phyloP scores from a whole-genome alignment of 2,113 vertebrate genomes.

The Bufo bufo region DNA sequence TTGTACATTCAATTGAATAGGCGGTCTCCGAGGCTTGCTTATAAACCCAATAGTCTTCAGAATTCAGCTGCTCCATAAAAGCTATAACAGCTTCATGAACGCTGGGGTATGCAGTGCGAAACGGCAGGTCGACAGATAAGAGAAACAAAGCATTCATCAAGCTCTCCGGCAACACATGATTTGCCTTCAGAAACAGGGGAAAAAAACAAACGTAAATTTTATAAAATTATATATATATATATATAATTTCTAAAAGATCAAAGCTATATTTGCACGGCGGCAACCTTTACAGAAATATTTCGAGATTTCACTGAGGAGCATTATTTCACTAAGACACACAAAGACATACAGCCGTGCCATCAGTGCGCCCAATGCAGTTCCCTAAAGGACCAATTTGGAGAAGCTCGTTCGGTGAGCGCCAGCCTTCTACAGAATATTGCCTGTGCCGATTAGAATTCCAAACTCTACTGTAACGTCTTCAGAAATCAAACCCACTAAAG shows the following conservation, averaged over 20 bases:
- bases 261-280: not conserved
- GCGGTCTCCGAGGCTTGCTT: slow-evolving; percentile 76
- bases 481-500: slow-evolving; percentile 58
- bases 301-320: slow-evolving; percentile 29
- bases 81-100: slow-evolving; percentile 83
- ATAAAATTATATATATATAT: slow-evolving; percentile 6
- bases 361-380: slow-evolving; percentile 44
- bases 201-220: slow-evolving; percentile 39
- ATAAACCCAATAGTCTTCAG: slow-evolving; percentile 83
- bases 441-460: slow-evolving; percentile 48
- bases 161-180: slow-evolving; percentile 79
- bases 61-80: slow-evolving; percentile 90
- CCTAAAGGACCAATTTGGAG: slow-evolving; percentile 58
- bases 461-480: slow-evolving; percentile 51
- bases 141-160: slow-evolving; percentile 81
- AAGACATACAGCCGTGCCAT: slow-evolving; percentile 46
- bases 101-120: slow-evolving; percentile 82
- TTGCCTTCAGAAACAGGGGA: slow-evolving; percentile 73
- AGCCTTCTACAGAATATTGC: slow-evolving; percentile 36
- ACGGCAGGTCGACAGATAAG: slow-evolving; percentile 84
- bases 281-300: slow-evolving; percentile 12
- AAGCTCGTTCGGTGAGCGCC: slow-evolving; percentile 41
- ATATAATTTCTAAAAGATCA: slow-evolving; percentile 19
- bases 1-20: slow-evolving; percentile 86
- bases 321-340: slow-evolving; percentile 41